Evolutionary conservation across 2,113 vertebrate species (phyloP), one percentile per base, ranked within the genome.

Genomic region (Regulus satrapa): DNA sequence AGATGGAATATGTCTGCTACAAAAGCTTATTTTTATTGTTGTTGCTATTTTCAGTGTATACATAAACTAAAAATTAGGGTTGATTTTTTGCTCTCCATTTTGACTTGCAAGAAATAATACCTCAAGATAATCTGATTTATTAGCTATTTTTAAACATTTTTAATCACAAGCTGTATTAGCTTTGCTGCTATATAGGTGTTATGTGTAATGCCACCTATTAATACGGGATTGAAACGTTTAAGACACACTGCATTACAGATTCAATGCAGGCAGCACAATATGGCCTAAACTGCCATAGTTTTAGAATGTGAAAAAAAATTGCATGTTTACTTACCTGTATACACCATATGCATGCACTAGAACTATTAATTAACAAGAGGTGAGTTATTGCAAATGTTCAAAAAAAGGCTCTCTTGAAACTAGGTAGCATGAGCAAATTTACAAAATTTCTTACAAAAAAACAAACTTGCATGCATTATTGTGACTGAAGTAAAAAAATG

Each of bases 171-270:
- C 99, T 99, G 98, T 98, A 99, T 98, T 99, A 99, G 98, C 99
- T 99, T 99, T 99, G 99, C 99, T 99, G 99, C 99, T 99, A 99
- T 98, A 99, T 99, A 98, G 98, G 98, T 98, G 98, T 99, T 99
- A 98, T 99, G 99, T 98, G 98, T 98, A 98, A 99, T 98, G 98
- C 98, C 98, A 98, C 98, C 98, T 98, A 98, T 98, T 98, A 98
- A 99, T 99, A 98, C 98, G 98, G 98, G 98, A 99, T 98, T 97
- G 98, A 98, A 98, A 98, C 80, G 96, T 98, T 98, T 98, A 97
- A 98, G 98, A 98, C 92, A 98, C 97, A 98, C 98, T 98, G 98
- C 98, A 98, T 98, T 98, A 97, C 98, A 94, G 97, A 98, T 92
- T 94, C 98, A 98, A 99, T 99, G 98, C 99, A 99, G 98, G 98